phyloP scores from a whole-genome alignment of 1,140 invertebrate species.

The roundworm (Caenorhabditis elegans) region DNA sequence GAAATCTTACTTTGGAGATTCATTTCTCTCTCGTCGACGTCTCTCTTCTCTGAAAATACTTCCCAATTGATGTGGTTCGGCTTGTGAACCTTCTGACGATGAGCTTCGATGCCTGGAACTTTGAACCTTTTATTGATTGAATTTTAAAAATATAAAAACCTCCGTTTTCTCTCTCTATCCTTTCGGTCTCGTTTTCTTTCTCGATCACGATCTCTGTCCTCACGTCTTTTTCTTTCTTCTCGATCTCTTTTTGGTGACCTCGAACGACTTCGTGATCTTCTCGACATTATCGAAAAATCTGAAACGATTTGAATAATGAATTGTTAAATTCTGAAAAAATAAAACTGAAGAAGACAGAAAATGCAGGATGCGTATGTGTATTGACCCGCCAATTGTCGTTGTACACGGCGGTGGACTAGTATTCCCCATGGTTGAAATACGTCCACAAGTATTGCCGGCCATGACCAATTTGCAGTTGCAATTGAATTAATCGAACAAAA shows the following conservation, averaged over 20 bases:
- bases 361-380: no score
- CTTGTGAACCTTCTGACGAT: background rate
- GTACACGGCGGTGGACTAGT: no score
- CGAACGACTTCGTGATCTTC: background rate
- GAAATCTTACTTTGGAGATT: background rate
- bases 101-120: slow-evolving; percentile 1
- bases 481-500: no score
- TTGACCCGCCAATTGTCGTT: no score
- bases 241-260: background rate
- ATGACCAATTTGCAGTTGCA: no score
- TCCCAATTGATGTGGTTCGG: slow-evolving; percentile 17
- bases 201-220: background rate
- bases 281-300: background rate
- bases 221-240: background rate
- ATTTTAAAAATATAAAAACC: background rate
- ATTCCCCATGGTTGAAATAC: no score
- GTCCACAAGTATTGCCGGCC: no score
- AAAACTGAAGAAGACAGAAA: no score
- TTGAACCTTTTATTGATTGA: no score
- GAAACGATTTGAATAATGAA: background rate
- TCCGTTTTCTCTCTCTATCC: background rate
- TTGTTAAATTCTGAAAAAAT: no score
- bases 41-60: slow-evolving; percentile 18
- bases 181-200: background rate
- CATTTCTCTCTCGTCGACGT: background rate